Evolutionary conservation across 2,797 vertebrate genomes (phyloP), one percentile per base, ranked within the genome.

Genomic region (Chaetophractus vellerosus): DNA sequence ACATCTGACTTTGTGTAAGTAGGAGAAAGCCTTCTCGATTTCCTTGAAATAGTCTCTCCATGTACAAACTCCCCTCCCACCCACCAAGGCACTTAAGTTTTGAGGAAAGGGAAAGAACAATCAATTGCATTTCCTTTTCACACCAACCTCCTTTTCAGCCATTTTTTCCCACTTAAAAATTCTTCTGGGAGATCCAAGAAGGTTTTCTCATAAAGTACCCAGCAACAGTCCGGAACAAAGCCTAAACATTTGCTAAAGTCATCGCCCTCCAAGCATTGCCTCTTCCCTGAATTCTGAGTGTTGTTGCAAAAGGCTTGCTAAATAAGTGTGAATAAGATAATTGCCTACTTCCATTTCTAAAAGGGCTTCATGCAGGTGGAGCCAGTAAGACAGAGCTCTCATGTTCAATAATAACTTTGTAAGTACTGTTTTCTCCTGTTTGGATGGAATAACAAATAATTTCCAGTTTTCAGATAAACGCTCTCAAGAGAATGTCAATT

Each of bases 401-500:
- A 38, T 18, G 48, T 88, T 97, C 79, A 88, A n/a, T 89, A 95
- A 97, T 19, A 86, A 95, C 24, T 84, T 81, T 91, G 76, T 85
- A 97, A 97, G 98, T 95, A 96, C 93, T 97, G 50, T 63, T 96
- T 98, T 96, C 55, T 88, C 3, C 21, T 82, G 3, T 95, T 97
- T 94, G 82, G 4, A 45, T 78, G 55, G 31, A 97, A 90, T 91
- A 95, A 48, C n/a, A 86, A 90, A 85, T 79, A 93, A 93, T 95
- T 97, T 96, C 41, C 61, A 66, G 52, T 93, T 97, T 96, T 97
- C 68, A 82, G 50, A 55, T 9, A 63, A 66, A 94, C 55, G 41
- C 19, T 91, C 90, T 91, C 84, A 91, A 95, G 9, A 95, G 59
- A 33, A 88, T 75, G 87, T 83, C 97, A 93, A 97, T 91, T 97